phyloP scores from a whole-genome alignment of 1,140 invertebrate genomes.

The Heliconius melpomene region DNA sequence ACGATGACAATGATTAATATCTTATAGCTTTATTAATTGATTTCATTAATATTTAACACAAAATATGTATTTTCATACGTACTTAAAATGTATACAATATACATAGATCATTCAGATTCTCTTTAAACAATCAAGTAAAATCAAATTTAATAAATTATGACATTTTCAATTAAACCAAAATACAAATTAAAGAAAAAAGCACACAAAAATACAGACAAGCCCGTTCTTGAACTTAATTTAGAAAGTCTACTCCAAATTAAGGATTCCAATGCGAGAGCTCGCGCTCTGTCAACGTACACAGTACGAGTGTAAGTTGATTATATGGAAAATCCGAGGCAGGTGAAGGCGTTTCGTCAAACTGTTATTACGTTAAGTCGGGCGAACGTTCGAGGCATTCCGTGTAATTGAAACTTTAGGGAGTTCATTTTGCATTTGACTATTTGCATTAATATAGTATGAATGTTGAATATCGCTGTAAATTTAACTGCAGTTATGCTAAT shows the following conservation, averaged over 20 bases:
- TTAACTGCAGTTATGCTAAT: background rate
- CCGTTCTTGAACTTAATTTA: background rate
- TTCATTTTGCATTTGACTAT: conserved; percentile 47
- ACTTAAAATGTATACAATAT: too few species aligned
- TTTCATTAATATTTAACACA: too few species aligned
- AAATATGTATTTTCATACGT: too few species aligned
- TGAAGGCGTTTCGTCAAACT: conserved; percentile 44
- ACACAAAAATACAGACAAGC: background rate
- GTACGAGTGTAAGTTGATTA: conserved; percentile 30
- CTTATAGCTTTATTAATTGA: too few species aligned
- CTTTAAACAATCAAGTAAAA: too few species aligned
- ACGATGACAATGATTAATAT: too few species aligned
- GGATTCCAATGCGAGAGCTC: conserved; percentile 6
- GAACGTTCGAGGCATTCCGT: conserved; percentile 40
- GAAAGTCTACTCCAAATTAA: conserved; percentile 5
- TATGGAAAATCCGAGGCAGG: conserved; percentile 41
- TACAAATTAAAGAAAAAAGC: background rate
- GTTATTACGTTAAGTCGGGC: conserved; percentile 52
- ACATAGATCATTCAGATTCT: too few species aligned
- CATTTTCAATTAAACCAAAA: too few species aligned
- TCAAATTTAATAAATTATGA: too few species aligned
- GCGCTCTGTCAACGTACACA: background rate
- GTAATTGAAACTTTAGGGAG: conserved; percentile 53
- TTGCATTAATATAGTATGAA: conserved; percentile 32
- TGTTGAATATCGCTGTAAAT: conserved; percentile 14